Percentiles rank a stretch among this genome's conserved stretches.
Conservation (phyloP, 2,113 vertebrate species). For the Zosterops borbonicus region DNA sequence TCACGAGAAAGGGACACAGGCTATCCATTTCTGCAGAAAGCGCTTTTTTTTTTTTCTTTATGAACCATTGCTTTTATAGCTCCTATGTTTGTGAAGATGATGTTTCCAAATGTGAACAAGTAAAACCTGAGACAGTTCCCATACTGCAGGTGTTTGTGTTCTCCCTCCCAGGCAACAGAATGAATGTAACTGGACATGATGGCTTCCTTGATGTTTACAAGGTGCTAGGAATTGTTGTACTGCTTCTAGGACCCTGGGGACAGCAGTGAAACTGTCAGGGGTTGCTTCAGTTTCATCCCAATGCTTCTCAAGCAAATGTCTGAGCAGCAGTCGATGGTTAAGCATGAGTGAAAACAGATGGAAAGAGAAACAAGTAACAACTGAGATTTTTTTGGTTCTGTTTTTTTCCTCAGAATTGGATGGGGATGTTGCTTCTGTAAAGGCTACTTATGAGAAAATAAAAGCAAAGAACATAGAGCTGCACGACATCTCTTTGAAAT, state of each 20-base stretch:
- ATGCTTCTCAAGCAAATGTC: not conserved
- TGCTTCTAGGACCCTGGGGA: not conserved
- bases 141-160: not conserved
- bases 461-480: conserved; percentile 72
- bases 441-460: conserved; percentile 77
- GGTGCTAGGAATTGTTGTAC: not conserved
- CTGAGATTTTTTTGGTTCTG: not conserved
- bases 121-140: not conserved
- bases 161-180: not conserved
- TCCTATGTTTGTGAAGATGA: not conserved
- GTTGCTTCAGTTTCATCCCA: not conserved
- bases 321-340: not conserved
- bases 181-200: not conserved
- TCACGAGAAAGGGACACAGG: not conserved
- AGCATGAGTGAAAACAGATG: not conserved
- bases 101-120: not conserved
- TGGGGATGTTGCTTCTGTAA: conserved; percentile 81
- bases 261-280: not conserved
- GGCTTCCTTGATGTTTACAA: not conserved
- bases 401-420: conserved; percentile 73
- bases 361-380: not conserved
- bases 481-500: conserved; percentile 84
- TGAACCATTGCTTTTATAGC: not conserved
- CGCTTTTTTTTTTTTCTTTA: not conserved
- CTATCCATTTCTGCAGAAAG: not conserved